Percentiles rank a stretch among this genome's conserved stretches.
Evolutionary conservation across 37 sponge, comb jelly and placozoan species (phyloP).

Genomic region (Haliclona indistincta): DNA sequence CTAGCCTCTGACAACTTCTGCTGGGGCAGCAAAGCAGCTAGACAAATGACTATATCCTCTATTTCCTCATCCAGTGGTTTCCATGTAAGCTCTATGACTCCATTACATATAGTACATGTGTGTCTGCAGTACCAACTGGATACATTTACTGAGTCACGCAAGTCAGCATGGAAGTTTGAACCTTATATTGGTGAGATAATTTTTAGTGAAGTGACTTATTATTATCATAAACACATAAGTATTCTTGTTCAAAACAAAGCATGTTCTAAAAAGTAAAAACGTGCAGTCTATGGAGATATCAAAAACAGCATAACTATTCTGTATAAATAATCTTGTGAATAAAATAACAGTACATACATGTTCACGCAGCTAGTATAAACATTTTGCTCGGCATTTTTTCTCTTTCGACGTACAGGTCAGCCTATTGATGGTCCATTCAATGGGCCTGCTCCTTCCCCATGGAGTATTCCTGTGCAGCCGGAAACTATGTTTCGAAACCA

Average conservation of each 20-base stretch:
- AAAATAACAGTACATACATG: too few relatives aligned
- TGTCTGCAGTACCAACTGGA: constrained; percentile 71
- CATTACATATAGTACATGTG: background rate
- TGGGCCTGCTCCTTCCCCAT: constrained; percentile 72
- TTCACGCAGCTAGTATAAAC: too few relatives aligned
- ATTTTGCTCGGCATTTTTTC: too few relatives aligned
- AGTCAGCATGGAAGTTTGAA: constrained; percentile 54
- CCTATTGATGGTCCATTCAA: constrained; percentile 73
- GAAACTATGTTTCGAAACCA: constrained; percentile 37
- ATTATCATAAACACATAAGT: too few relatives aligned
- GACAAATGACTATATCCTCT: constrained; percentile 54
- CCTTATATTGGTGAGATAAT: constrained; percentile 61
- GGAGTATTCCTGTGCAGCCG: constrained; percentile 59
- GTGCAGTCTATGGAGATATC: too few relatives aligned
- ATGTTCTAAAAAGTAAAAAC: too few relatives aligned
- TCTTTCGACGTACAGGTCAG: constrained; percentile 43
- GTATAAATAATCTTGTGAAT: too few relatives aligned
- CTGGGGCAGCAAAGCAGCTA: constrained; percentile 69
- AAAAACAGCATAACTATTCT: too few relatives aligned
- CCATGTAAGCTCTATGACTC: constrained; percentile 40
- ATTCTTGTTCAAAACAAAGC: too few relatives aligned
- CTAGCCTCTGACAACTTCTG: constrained; percentile 53
- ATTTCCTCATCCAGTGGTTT: constrained; percentile 74
- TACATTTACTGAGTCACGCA: constrained; percentile 73
- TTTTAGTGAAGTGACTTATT: too few relatives aligned